Evolutionary conservation across 2,888 invertebrate species (phyloP).

Genomic region (Ochropleura leucogaster): DNA sequence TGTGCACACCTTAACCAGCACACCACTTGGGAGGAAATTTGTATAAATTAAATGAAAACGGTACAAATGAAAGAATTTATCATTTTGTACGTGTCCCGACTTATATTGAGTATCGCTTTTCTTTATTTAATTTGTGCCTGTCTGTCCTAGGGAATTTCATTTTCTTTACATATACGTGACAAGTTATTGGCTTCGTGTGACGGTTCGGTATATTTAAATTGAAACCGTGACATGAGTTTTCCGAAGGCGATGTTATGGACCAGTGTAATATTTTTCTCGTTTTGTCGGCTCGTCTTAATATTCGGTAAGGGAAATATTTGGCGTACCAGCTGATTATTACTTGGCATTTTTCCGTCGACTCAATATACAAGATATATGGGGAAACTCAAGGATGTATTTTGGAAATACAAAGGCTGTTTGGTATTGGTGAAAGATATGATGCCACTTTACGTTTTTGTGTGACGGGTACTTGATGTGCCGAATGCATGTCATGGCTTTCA

Average conservation of each 20-base stretch:
- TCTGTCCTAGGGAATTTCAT: conserved; percentile 64
- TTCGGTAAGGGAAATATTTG: conserved; percentile 57
- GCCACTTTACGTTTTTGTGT: not conserved
- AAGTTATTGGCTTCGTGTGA: conserved; percentile 65
- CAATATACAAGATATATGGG: conserved; percentile 28
- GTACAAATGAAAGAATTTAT: conserved; percentile 86
- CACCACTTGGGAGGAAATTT: conserved; percentile 69
- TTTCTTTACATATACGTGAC: conserved; percentile 66
- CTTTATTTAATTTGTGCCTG: conserved; percentile 72
- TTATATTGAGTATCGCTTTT: conserved; percentile 63
- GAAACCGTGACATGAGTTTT: conserved; percentile 53
- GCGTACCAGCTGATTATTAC: conserved; percentile 51
- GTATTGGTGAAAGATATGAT: not conserved
- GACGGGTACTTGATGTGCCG: not conserved
- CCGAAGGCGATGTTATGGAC: conserved; percentile 30
- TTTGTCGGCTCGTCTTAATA: conserved; percentile 45
- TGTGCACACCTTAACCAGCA: conserved; percentile 52
- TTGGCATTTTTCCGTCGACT: conserved; percentile 31
- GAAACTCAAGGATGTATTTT: conserved; percentile 8
- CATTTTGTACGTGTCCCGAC: conserved; percentile 74
- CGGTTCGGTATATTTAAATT: conserved; percentile 63
- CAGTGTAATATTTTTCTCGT: conserved; percentile 51
- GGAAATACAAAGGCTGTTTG: not conserved
- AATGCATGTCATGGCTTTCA: not conserved
- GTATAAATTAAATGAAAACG: conserved; percentile 83